Evolutionary conservation across 2,888 invertebrate species (phyloP), one percentile per base, ranked within the genome.

Genomic region (Tolmerus cingulatus): DNA sequence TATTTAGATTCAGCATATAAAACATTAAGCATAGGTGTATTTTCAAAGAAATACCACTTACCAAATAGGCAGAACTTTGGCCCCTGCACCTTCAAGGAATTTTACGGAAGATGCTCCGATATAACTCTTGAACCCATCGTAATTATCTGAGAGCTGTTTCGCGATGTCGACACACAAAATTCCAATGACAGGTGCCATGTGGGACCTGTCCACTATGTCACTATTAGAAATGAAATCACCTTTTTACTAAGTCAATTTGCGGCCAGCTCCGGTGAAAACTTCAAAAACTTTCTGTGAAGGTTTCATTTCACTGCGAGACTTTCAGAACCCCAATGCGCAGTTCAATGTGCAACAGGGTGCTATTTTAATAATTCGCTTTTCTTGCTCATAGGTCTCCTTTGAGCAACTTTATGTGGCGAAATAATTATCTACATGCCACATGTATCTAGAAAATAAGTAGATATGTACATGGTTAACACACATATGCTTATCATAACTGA

Each of bases 131-230:
- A 94, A 94, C 82, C 93, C 91, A 8, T 94, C 94, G 90, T 94
- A 95, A 85, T 93, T 92, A 5, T 93, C 89, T 27, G 93, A 92
- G 1, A 96, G 91, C 74, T 93, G 92, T 84, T 91, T 90, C 0
- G 95, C 94, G 87, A 94, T 93, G 91, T 97, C 96, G 90, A 96
- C 96, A 1, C 96, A 93, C 87, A 97, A 92, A 81, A 97, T 93
- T n/a, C 97, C 96, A 88, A 96, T 94, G 87, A 95, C 94, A 0
- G 95, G 95, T n/a, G 87, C 14, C 27, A 74, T 85, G 27, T 16
- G 30, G 16, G 46, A n/a, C 34, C 78, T 82, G 0, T 78, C 23
- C 66, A 3, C 66, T 23, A 23, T 27, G 4, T 23, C 66, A 66
- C 66, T 27, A n/a, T n/a, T n/a, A n/a, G n/a, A 12, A 27, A 66